Conservation (phyloP, 2,797 vertebrate genomes). For the Oreochromis mossambicus region DNA sequence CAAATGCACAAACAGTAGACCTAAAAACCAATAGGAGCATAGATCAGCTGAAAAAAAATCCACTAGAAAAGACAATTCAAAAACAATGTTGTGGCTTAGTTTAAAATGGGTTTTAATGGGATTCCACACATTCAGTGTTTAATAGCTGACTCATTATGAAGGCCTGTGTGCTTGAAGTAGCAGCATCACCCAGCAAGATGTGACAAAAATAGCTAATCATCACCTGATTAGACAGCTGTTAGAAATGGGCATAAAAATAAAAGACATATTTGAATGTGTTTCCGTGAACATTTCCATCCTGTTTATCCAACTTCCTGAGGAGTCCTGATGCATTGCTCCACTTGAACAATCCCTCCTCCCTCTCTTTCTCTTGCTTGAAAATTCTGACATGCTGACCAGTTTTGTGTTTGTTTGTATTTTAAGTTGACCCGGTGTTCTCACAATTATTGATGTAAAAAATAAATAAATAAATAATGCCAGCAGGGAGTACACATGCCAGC, state of each 20-base stretch:
- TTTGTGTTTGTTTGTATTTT: neutral
- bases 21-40: neutral
- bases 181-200: neutral
- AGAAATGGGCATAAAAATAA: neutral
- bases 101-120: neutral
- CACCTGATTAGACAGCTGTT: neutral
- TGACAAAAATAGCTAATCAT: neutral
- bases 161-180: neutral
- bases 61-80: neutral
- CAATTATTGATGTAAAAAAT: constrained; percentile 42
- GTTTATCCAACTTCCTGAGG: neutral
- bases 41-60: neutral
- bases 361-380: neutral
- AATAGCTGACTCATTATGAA: neutral
- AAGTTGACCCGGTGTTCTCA: neutral
- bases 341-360: neutral
- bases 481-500: constrained; percentile 28
- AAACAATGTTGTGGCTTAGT: no score
- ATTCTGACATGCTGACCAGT: neutral
- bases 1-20: neutral
- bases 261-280: neutral
- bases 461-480: constrained; percentile 1
- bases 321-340: neutral
- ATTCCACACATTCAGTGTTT: neutral
- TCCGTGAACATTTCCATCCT: neutral